Percentiles rank a stretch among this genome's conserved stretches.
These are phyloP conservation scores for Ceraclea dissimilis DNA, from an alignment of 2,888 invertebrate genomes.

Conservation along the genomic window DNA sequence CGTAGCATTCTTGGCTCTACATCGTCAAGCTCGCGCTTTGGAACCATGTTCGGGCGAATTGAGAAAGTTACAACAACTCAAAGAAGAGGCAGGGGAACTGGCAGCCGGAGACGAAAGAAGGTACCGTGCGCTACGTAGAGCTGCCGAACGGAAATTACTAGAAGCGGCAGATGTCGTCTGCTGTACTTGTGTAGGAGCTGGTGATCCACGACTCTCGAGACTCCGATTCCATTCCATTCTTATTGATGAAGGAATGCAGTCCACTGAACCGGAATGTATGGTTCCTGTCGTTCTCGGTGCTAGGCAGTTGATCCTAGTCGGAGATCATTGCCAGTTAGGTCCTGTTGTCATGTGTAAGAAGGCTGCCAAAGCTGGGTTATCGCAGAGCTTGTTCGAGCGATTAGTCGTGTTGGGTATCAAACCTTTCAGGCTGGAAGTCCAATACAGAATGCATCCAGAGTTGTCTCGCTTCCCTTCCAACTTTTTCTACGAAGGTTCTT, in stretches of 20 bases:
- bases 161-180: conserved; percentile 98
- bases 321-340: conserved; percentile 98
- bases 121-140: conserved; percentile 82
- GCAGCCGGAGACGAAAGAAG: conserved; percentile 88
- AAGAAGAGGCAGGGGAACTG: conserved; percentile 97
- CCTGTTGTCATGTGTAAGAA: conserved; percentile 99
- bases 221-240: conserved; percentile 94
- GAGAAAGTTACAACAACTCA: conserved; percentile 89
- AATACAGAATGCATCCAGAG: conserved; percentile 99
- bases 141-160: conserved; percentile 81
- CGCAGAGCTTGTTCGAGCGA: conserved; percentile 94
- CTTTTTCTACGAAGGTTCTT: conserved; percentile 97
- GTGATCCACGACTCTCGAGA: conserved; percentile 87
- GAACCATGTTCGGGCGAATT: conserved; percentile 84
- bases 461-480: conserved; percentile 96
- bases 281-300: conserved; percentile 97
- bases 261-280: conserved; percentile 98
- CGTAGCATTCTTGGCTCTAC: conserved; percentile 91
- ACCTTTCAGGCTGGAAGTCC: conserved; percentile 94
- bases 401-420: conserved; percentile 94
- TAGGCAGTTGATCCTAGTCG: conserved; percentile 92
- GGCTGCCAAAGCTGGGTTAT: conserved; percentile 93
- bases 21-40: conserved; percentile 94
- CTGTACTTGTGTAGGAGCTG: conserved; percentile 98
- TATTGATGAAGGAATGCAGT: conserved; percentile 95